Base-by-base conservation (phyloP, 2,113 vertebrate genomes). In the Heterochromis multidens region DNA sequence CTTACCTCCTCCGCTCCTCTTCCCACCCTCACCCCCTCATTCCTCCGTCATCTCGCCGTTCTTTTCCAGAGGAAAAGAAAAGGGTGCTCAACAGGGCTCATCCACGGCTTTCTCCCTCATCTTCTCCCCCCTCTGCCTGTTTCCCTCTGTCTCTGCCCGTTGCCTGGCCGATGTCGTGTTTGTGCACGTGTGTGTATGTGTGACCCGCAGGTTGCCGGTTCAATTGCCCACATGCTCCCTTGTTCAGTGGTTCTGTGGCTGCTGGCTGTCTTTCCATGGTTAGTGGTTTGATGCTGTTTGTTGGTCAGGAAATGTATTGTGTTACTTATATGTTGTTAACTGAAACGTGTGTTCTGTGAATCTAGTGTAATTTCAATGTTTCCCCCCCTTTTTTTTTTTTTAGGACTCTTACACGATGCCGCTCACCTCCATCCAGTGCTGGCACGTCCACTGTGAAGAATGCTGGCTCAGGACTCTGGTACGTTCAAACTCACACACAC, bases 401-500 rank as follows among this genome's bases (percentile, higher is more conserved):
- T 88, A 99, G 99, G 99, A 99, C 93, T 98, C 98, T 0, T 99
- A 99, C 93, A 98, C 98, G 31, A 99, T 99, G 97, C 99, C 99
- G 59, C 97, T 99, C 91, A 98, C 98, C 83, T 99, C 99, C 84
- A 99, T 99, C 95, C 99, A 99, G 96, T 99, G 99, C 95, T 99
- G 99, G 99, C 99, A 99, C 2, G 98, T 99, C 95, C 99, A 99
- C 96, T 99, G 99, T 95, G 99, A 99, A 96, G 99, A 99, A 95
- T 99, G 99, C 96, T 99, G 99, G 99, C 97, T 99, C 91, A 97
- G 99, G 96, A 99, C 99, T 95, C 96, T 99, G 99, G 99, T 99
- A 96, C 96, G 97, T 54, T 84, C 57, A 49, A 21, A 80, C 83
- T 6, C 87, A 57, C 82, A 52, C 77, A 59, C 65, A 25, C 82